Evolutionary conservation across 64 coral and sea anemone genomes (phyloP).

Genomic region (Montipora capricornis): DNA sequence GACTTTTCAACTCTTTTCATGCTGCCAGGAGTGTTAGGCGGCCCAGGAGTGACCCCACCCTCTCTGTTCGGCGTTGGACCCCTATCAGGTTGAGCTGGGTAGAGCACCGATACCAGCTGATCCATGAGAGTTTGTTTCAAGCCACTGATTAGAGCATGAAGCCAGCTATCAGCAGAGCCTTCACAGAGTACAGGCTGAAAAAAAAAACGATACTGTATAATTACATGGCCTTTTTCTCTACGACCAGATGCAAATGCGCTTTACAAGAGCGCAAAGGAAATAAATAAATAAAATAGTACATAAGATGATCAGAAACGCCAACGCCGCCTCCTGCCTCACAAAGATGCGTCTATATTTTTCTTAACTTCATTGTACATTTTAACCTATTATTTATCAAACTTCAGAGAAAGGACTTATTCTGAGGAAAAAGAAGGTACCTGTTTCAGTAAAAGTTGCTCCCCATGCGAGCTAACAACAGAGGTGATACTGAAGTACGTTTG

Average conservation of each 20-base stretch:
- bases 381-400: too few relatives aligned
- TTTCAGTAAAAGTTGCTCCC: slow-evolving; percentile 79
- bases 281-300: too few relatives aligned
- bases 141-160: slow-evolving; percentile 57
- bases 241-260: too few relatives aligned
- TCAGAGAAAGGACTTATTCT: too few relatives aligned
- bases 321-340: background rate
- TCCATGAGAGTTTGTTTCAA: slow-evolving; percentile 75
- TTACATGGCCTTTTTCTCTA: too few relatives aligned
- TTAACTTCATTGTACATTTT: background rate
- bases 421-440: slow-evolving; percentile 45
- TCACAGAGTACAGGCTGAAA: slow-evolving; percentile 86
- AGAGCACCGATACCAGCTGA: slow-evolving; percentile 62
- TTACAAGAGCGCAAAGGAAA: too few relatives aligned
- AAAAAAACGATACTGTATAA: background rate
- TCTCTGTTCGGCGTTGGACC: background rate
- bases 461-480: slow-evolving; percentile 81
- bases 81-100: background rate
- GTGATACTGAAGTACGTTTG: slow-evolving; percentile 81
- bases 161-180: slow-evolving; percentile 91
- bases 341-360: background rate
- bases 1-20: slow-evolving; percentile 63
- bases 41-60: slow-evolving; percentile 12
- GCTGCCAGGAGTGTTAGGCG: slow-evolving; percentile 15
- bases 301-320: too few relatives aligned